A percentile compares a stretch with the other conserved stretches of the same genome.
These are phyloP conservation scores for Notospermus geniculatus DNA, from an alignment of 1,140 invertebrate species.

Conservation along the genomic window DNA sequence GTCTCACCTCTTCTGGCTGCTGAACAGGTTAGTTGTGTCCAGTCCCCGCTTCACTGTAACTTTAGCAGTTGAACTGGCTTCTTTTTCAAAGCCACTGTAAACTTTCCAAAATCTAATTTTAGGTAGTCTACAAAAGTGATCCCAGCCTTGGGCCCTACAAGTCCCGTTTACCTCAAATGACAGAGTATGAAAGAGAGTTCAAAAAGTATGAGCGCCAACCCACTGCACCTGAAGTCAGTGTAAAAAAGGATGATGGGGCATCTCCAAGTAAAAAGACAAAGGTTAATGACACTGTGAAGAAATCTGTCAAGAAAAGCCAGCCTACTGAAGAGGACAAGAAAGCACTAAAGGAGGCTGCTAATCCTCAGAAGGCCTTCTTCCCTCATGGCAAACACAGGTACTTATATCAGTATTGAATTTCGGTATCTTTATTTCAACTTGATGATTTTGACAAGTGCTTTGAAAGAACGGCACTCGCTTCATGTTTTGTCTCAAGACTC, in stretches of 20 bases:
- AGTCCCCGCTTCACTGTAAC: background rate
- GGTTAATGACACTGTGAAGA: no score
- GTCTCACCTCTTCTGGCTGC: conserved; percentile 44
- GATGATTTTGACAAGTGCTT: no score
- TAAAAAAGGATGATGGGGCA: no score
- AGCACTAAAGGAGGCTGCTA: conserved; percentile 15
- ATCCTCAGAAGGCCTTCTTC: conserved; percentile 17
- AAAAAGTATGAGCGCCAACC: conserved; percentile 18
- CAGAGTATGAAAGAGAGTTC: conserved; percentile 41
- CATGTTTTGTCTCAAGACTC: no score
- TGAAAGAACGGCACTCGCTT: no score
- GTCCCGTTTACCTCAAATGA: conserved; percentile 29
- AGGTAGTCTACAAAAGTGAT: conserved; percentile 43
- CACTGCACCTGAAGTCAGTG: background rate
- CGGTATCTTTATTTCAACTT: no score
- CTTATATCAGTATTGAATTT: no score
- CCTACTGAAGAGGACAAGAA: conserved; percentile 9
- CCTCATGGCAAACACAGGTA: conserved; percentile 17
- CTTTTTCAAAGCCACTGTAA: no score
- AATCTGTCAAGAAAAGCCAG: no score
- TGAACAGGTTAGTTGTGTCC: conserved; percentile 39
- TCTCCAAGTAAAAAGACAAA: no score
- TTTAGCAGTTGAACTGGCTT: no score
- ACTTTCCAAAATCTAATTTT: no score
- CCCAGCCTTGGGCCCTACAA: conserved; percentile 33